Evolutionary conservation across 1,140 invertebrate genomes (phyloP), one percentile per base, ranked within the genome.

Genomic region (Bombus vancouverensis): DNA sequence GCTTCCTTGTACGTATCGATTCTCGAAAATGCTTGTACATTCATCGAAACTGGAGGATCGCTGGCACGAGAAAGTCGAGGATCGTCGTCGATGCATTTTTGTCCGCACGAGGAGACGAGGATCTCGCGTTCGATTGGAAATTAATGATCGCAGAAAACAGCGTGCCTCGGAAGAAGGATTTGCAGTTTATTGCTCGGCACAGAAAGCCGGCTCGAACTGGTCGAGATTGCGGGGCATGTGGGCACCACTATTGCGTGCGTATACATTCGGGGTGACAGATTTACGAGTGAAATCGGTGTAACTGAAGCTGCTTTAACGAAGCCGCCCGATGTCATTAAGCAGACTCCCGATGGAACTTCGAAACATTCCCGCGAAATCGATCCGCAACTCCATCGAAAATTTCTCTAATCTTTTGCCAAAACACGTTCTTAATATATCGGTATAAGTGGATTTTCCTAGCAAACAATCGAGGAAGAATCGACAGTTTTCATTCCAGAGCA

Each of bases 241-340:
- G 79, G 80, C 83, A 88, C 87, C 85, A 81, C 74, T 85, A 83
- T 91, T 85, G 89, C 88, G 44, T 85, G 71, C 78, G 59, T 82
- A 71, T 83, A 86, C 88, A 87, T 88, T 85, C 87, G 81, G 81
- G 79, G 76, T 89, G 88, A 92, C 86, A 92, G 88, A 91, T 92
- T 92, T 92, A 92, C 85, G 90, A 91, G 92, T 81, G 91, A 92
- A 91, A 91, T 92, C 91, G 90, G 70, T 77, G 80, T 77, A 87
- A 68, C 81, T 73, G 66, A 83, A 90, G 76, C 84, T 77, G 79
- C 88, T 91, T 84, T 90, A 90, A 88, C 89, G 89, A 90, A 90
- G 84, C 81, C 73, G 88, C 73, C 44, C 83, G 83, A 79, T 86
- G 89, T 91, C 89, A 87, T 91, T 90, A 88, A 72, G 68, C 79